Conservation (phyloP, 2,888 invertebrate species). For the Leptopterna dolabrata region DNA sequence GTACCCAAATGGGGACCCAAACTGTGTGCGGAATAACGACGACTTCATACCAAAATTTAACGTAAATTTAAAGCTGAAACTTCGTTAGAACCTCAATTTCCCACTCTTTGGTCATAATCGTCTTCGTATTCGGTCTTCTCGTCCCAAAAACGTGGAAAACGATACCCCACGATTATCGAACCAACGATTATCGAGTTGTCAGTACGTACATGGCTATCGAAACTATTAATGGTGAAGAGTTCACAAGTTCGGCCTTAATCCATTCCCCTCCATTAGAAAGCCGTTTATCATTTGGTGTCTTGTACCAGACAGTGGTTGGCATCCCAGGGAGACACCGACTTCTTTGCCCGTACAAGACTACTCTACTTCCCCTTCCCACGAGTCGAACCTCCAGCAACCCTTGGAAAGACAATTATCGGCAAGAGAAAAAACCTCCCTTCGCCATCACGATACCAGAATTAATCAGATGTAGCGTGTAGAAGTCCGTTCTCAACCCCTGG, state of each 20-base stretch:
- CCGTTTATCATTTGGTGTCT: conserved; percentile 46
- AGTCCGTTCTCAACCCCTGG: background rate
- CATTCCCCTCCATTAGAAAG: background rate
- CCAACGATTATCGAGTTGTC: background rate
- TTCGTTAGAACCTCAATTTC: too few species aligned
- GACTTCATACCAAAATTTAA: too few species aligned
- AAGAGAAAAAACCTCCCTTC: background rate
- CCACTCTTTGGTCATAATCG: too few species aligned
- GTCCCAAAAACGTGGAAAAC: too few species aligned
- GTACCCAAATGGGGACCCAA: too few species aligned
- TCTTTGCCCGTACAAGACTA: background rate
- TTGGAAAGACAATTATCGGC: conserved; percentile 41
- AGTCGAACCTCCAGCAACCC: background rate
- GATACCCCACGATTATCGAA: too few species aligned
- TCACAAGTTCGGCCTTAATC: background rate
- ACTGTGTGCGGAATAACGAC: too few species aligned
- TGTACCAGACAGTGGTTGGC: conserved; percentile 52
- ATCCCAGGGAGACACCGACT: background rate
- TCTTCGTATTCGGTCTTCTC: too few species aligned
- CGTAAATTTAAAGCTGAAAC: too few species aligned
- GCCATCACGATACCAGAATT: conserved; percentile 52
- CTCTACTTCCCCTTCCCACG: background rate
- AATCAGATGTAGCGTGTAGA: conserved; percentile 53
- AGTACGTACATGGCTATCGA: too few species aligned
- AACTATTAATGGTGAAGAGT: background rate